Conservation (phyloP, 1,140 invertebrate genomes). For the Listronotus oregonensis region DNA sequence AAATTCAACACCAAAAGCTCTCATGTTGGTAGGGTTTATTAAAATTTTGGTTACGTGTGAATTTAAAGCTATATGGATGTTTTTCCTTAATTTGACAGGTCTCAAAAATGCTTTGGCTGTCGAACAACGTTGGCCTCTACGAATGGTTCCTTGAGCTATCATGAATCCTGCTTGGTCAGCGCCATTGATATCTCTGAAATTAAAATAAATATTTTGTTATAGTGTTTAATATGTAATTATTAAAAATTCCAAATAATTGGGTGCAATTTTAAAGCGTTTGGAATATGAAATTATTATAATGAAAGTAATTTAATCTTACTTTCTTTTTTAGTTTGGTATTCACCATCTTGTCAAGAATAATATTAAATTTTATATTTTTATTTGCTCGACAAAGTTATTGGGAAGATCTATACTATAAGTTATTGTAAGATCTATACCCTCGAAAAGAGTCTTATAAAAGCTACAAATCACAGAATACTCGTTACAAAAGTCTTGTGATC, state of each 20-base stretch:
- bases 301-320: background rate
- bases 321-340: background rate
- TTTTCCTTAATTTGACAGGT: constrained; percentile 75
- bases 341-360: constrained; percentile 8
- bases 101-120: constrained; percentile 88
- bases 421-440: no score
- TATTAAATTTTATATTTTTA: no score
- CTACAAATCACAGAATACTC: no score
- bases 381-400: no score
- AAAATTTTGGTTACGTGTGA: constrained; percentile 75
- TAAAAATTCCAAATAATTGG: no score
- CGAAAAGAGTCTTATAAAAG: no score
- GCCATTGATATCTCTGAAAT: constrained; percentile 79
- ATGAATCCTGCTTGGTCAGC: constrained; percentile 82
- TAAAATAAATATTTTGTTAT: background rate
- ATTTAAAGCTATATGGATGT: constrained; percentile 79
- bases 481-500: no score
- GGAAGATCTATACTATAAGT: no score
- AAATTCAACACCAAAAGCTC: constrained; percentile 77
- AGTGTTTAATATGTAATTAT: no score
- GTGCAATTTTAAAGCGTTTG: background rate
- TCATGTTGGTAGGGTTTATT: constrained; percentile 72
- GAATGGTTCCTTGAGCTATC: constrained; percentile 87
- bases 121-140: constrained; percentile 73
- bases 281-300: background rate